Percentiles rank a stretch among this genome's conserved stretches.
These are phyloP conservation scores for Pterostichus niger DNA, from an alignment of 2,888 invertebrate species.

Conservation along the genomic window DNA sequence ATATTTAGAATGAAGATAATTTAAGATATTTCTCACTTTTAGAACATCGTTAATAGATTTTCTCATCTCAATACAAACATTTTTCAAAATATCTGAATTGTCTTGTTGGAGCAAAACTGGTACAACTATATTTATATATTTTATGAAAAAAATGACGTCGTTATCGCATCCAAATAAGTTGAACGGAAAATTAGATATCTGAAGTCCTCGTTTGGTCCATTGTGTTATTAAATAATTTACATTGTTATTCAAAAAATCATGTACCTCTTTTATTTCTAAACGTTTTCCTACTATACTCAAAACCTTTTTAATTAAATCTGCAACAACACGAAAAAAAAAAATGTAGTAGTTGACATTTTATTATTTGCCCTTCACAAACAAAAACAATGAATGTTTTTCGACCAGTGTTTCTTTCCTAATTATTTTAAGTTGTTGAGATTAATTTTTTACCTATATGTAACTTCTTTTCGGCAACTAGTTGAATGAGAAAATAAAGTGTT, in stretches of 20 bases:
- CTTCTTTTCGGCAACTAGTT: constrained; percentile 79
- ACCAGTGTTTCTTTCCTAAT: constrained; percentile 65
- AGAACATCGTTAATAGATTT: constrained; percentile 72
- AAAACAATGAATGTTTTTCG: no score
- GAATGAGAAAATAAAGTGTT: constrained; percentile 79
- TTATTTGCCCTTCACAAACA: no score
- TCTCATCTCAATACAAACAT: constrained; percentile 72
- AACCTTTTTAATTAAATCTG: constrained; percentile 70
- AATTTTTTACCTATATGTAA: constrained; percentile 74
- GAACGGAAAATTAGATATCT: constrained; percentile 75
- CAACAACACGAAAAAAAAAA: no score
- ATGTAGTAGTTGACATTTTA: no score
- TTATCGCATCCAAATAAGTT: constrained; percentile 73
- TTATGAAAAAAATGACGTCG: constrained; percentile 76
- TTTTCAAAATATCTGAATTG: constrained; percentile 71
- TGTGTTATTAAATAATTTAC: constrained; percentile 78
- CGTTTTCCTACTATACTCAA: constrained; percentile 71
- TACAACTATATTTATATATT: constrained; percentile 75
- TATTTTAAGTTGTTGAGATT: constrained; percentile 38
- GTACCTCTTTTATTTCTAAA: constrained; percentile 71
- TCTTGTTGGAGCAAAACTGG: constrained; percentile 75
- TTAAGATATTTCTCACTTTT: constrained; percentile 71
- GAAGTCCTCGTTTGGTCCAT: constrained; percentile 72
- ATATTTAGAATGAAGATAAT: not conserved
- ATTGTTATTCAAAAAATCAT: constrained; percentile 77